Evolutionary conservation across 2,888 invertebrate species (phyloP).

Genomic region (Ellobium chinense): DNA sequence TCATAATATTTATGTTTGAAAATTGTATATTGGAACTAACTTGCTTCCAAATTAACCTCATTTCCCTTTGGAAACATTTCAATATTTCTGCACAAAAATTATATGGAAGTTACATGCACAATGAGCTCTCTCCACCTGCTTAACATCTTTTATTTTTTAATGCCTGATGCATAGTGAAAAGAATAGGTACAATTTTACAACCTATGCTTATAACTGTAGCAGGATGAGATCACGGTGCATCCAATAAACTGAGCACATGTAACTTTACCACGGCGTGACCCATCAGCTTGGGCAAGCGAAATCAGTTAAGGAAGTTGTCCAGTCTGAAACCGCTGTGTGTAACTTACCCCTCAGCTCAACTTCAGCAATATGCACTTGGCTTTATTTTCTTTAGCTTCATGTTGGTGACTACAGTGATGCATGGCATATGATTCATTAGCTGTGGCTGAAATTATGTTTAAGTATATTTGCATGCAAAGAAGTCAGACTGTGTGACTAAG

Average conservation of each 20-base stretch:
- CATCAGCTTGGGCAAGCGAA: neutral
- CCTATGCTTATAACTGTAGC: neutral
- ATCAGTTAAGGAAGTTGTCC: neutral
- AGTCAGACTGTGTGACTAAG: no score
- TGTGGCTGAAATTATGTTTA: no score
- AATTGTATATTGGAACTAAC: neutral
- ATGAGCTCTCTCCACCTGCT: neutral
- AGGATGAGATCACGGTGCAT: neutral
- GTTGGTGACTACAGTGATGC: no score
- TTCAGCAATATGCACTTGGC: neutral
- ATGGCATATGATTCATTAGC: no score
- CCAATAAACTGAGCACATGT: neutral
- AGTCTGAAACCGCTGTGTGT: neutral
- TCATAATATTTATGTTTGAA: neutral
- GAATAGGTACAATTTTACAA: neutral
- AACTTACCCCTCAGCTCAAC: neutral
- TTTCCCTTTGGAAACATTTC: neutral
- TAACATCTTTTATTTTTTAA: neutral
- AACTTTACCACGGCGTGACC: neutral
- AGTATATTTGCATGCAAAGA: no score
- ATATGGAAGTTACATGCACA: neutral
- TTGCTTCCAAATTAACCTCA: neutral
- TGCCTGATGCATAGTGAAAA: neutral
- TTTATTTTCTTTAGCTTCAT: neutral
- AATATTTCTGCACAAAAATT: neutral